Percentiles rank a stretch among this genome's conserved stretches.
Evolutionary conservation across 1,140 invertebrate species (phyloP).

Genomic region (Stratiolaelaps scimitus): DNA sequence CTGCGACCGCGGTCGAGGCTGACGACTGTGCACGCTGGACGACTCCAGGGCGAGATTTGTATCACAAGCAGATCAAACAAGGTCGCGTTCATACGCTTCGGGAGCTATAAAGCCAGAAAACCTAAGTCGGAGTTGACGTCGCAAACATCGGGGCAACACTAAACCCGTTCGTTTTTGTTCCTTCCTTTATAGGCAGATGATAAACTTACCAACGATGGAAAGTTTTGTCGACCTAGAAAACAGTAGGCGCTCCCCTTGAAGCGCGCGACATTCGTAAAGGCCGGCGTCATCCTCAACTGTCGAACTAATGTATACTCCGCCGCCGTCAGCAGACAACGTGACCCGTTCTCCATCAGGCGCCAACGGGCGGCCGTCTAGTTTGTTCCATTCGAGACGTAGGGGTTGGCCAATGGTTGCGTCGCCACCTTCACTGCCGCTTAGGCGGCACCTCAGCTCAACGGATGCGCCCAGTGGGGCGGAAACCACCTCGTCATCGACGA

Average conservation of each 20-base stretch:
- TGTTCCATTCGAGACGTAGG: conserved; percentile 48
- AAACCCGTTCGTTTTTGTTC: too few species aligned
- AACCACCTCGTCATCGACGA: conserved; percentile 36
- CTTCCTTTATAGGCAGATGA: too few species aligned
- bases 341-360: conserved; percentile 45
- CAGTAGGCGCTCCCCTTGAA: conserved; percentile 41
- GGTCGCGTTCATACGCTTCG: too few species aligned
- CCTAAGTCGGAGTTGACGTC: too few species aligned
- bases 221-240: conserved; percentile 46
- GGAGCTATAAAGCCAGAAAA: too few species aligned
- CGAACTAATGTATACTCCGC: conserved; percentile 50
- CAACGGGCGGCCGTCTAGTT: conserved; percentile 50
- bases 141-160: too few species aligned
- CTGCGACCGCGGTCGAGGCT: too few species aligned
- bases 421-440: conserved; percentile 40
- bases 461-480: conserved; percentile 51
- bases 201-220: conserved; percentile 49
- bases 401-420: conserved; percentile 34
- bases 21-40: too few species aligned
- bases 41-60: too few species aligned
- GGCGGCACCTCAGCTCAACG: conserved; percentile 52
- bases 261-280: conserved; percentile 59
- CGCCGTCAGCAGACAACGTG: conserved; percentile 41
- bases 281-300: conserved; percentile 56
- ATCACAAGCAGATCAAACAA: too few species aligned